phyloP scores from a whole-genome alignment of 2,113 vertebrate species.

The Candoia aspera region DNA sequence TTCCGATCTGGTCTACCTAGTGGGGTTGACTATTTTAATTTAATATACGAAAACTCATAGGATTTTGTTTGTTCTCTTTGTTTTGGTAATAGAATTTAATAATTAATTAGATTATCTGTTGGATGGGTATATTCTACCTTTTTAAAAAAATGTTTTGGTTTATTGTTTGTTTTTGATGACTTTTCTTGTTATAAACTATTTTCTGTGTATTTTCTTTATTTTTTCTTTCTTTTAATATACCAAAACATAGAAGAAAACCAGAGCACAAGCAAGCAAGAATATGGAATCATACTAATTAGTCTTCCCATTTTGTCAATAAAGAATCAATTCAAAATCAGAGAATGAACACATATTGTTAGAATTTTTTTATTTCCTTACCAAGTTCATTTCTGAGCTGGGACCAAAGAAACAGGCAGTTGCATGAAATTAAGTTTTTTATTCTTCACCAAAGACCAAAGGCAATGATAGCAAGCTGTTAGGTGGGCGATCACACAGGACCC shows the following conservation, averaged over 20 bases:
- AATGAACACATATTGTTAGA: neutral
- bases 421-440: too few relatives aligned
- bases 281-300: neutral
- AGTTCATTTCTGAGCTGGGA: too few relatives aligned
- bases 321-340: neutral
- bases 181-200: neutral
- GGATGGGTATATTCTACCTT: neutral
- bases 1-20: neutral
- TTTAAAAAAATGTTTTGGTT: neutral
- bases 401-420: too few relatives aligned
- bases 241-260: neutral
- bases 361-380: too few relatives aligned
- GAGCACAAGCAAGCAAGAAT: neutral
- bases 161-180: neutral
- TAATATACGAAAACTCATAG: neutral
- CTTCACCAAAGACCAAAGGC: too few relatives aligned
- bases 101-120: neutral
- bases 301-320: neutral
- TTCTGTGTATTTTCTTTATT: neutral
- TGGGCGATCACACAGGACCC: too few relatives aligned
- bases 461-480: too few relatives aligned
- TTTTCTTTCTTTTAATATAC: neutral
- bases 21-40: neutral
- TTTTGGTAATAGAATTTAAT: neutral
- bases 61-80: neutral